These are phyloP conservation scores for sheep (Ovis aries) DNA, from an alignment of 2,113 vertebrate species.

Conservation along the genomic window DNA sequence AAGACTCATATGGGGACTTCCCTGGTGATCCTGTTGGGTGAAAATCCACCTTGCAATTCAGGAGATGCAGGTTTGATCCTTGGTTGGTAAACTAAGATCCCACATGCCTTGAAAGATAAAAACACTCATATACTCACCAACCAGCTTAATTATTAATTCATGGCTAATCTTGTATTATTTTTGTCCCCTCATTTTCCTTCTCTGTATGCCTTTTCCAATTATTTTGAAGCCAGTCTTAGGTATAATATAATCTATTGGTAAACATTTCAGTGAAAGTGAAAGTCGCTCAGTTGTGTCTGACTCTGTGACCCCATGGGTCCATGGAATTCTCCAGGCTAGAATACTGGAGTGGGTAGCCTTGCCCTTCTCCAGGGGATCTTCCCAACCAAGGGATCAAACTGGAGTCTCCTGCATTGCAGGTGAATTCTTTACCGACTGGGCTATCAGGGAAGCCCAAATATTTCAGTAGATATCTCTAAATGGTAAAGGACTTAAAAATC, in stretches of 20 bases:
- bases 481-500: background rate
- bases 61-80: background rate
- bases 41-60: background rate
- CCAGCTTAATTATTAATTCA: background rate
- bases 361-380: background rate
- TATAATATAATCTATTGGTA: background rate
- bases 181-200: background rate
- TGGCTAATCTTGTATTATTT: constrained; percentile 6
- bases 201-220: background rate
- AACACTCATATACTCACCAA: background rate
- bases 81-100: background rate
- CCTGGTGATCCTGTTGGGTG: background rate
- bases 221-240: background rate
- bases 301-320: background rate
- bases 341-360: background rate
- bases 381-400: background rate
- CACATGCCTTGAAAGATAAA: background rate
- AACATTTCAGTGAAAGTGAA: background rate
- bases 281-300: background rate
- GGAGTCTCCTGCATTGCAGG: background rate
- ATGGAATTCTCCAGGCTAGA: background rate
- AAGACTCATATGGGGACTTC: background rate
- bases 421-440: background rate
- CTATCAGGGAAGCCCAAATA: background rate
- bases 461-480: background rate